phyloP scores from a whole-genome alignment of 1,140 invertebrate genomes.

The Meloidogyne exigua region DNA sequence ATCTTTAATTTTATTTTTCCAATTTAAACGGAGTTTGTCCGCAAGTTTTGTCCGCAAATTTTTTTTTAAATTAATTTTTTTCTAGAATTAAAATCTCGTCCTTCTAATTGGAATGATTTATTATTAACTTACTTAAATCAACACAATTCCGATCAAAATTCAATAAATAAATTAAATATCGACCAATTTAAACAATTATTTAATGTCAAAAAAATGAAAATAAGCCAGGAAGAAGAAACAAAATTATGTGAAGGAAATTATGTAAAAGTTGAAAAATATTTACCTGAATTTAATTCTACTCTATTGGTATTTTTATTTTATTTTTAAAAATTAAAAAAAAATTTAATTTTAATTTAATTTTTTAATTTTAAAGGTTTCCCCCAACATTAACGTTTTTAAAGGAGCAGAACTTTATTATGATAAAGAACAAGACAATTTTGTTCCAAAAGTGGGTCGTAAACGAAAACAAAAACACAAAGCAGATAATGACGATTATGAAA shows the following conservation, averaged over 20 bases:
- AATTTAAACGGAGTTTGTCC: no score
- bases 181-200: slow-evolving; percentile 11
- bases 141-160: neutral
- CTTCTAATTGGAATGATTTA: neutral
- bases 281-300: slow-evolving; percentile 25
- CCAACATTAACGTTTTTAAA: slow-evolving; percentile 43
- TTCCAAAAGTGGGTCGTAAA: slow-evolving; percentile 18
- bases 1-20: no score
- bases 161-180: slow-evolving; percentile 3
- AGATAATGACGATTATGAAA: slow-evolving; percentile 27
- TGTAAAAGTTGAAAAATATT: slow-evolving; percentile 21
- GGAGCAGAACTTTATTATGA: slow-evolving; percentile 48
- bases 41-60: no score
- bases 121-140: neutral
- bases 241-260: slow-evolving; percentile 37
- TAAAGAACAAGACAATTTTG: slow-evolving; percentile 39
- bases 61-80: neutral
- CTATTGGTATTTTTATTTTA: slow-evolving; percentile 30
- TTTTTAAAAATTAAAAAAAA: no score
- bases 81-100: neutral
- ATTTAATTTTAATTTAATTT: no score
- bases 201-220: slow-evolving; percentile 7
- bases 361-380: slow-evolving; percentile 41
- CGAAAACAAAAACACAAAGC: neutral
- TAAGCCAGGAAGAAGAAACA: neutral